Evolutionary conservation across 1,140 invertebrate species (phyloP).

Genomic region (Eubasilissa regina): DNA sequence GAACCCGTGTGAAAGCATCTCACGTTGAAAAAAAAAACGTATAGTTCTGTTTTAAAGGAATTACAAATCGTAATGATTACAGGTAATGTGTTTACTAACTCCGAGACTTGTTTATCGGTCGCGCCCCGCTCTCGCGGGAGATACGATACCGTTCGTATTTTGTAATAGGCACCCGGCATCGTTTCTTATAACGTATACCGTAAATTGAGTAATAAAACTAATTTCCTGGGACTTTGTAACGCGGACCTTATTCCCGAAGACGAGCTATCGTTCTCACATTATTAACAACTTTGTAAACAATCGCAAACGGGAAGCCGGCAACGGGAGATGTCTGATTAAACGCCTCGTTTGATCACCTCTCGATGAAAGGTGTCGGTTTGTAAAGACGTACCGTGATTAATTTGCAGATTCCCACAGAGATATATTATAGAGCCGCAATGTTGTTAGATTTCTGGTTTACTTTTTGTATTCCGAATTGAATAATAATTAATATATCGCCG

Average conservation of each 20-base stretch:
- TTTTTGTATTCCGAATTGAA: not conserved
- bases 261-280: not conserved
- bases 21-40: not conserved
- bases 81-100: not conserved
- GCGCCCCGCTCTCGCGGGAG: too few relatives aligned
- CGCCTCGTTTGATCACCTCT: conserved; percentile 20
- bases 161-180: too few relatives aligned
- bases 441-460: not conserved
- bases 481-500: not conserved
- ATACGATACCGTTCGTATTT: too few relatives aligned
- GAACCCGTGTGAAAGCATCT: conserved; percentile 31
- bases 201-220: too few relatives aligned
- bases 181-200: too few relatives aligned
- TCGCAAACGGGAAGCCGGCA: not conserved
- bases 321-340: conserved; percentile 6
- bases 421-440: not conserved
- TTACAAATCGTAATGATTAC: not conserved
- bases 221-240: too few relatives aligned
- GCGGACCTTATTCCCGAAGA: not conserved
- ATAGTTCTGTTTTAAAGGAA: not conserved
- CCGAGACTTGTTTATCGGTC: not conserved
- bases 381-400: not conserved
- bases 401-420: not conserved
- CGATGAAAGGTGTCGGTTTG: conserved; percentile 1
- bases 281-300: not conserved